Evolutionary conservation across 30 jellyfish, hydroid and myxozoan species (phyloP).

Genomic region (Cassiopea xamachana): DNA sequence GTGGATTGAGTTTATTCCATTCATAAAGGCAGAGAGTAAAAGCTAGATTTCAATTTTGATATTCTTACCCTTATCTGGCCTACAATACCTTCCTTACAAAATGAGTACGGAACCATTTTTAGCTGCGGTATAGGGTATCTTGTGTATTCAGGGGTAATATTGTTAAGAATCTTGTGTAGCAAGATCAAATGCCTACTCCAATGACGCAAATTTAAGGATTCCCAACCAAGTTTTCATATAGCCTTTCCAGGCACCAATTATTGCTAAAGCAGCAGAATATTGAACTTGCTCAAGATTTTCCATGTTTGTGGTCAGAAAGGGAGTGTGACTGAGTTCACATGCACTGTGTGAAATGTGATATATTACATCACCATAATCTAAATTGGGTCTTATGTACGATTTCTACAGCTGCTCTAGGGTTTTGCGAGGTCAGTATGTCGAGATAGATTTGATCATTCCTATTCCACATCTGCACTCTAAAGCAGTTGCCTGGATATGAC

Average conservation of each 20-base stretch:
- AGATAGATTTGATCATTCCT: constrained; percentile 40
- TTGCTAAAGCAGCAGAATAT: constrained; percentile 13
- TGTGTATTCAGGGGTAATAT: constrained; percentile 7
- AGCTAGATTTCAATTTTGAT: constrained; percentile 17
- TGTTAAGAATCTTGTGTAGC: constrained; percentile 1
- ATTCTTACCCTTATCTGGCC: constrained; percentile 57
- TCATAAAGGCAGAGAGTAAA: constrained; percentile 8
- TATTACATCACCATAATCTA: constrained; percentile 50
- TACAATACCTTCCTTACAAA: background rate
- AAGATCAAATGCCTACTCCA: constrained; percentile 9
- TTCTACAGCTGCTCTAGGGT: constrained; percentile 20
- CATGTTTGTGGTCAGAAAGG: constrained; percentile 4
- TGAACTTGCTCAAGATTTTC: constrained; percentile 11
- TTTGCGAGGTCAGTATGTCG: constrained; percentile 19
- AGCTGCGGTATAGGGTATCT: constrained; percentile 19
- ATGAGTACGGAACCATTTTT: background rate
- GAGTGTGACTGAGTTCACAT: constrained; percentile 2
- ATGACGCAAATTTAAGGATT: background rate
- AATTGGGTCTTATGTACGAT: constrained; percentile 16
- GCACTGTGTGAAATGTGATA: background rate
- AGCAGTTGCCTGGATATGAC: constrained; percentile 40
- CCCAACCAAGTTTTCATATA: constrained; percentile 2
- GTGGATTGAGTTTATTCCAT: background rate
- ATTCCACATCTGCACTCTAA: constrained; percentile 20
- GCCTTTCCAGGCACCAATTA: constrained; percentile 58